Evolutionary conservation across 1,140 invertebrate species (phyloP), one percentile per base, ranked within the genome.

Genomic region (Drosophila varians): DNA sequence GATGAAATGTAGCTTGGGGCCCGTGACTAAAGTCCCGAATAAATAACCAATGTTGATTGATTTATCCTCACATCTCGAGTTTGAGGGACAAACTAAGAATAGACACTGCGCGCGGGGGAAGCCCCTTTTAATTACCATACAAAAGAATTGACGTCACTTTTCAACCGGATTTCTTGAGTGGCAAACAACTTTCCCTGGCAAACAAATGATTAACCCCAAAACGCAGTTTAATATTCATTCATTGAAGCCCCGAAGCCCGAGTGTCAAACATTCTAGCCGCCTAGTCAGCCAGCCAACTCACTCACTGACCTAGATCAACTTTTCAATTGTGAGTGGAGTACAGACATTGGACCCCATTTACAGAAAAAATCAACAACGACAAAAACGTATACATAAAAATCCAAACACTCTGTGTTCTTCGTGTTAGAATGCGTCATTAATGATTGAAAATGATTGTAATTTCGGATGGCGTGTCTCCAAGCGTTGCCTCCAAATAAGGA

Each of bases 271-370:
- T 64, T 31, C 26, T 42, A 48, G 11, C 28, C 19, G 1, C n/a
- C 36, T 16, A 16, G 36, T 16, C 21, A 14, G 21, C 9, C 28
- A 31, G 0, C 9, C 42, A 5, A 4, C 4, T 38, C 14, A 38
- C 36, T 28, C 56, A 62, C 69, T 62, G 68, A 73, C 69, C 69
- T 73, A 73, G 36, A 54, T 62, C 68, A 72, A 72, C 56, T 28
- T 61, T 53, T 58, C 25, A 26, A 46, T 12, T 43, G 28, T 42
- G 46, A 26, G 36, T 62, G n/a, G 40, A 52, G 25, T 43, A 48
- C 25, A 40, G 11, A 28, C 47, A 51, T 14, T 18, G 14, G 19
- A 52, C 12, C 16, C 43, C 21, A 51, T n/a, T 66, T 25, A n/a
- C 19, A 12, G 46, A 56, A 19, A 43, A 46, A 36, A 4, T n/a